These are phyloP conservation scores for Panthera tigris DNA, from an alignment of 2,113 vertebrate species.

Conservation along the genomic window DNA sequence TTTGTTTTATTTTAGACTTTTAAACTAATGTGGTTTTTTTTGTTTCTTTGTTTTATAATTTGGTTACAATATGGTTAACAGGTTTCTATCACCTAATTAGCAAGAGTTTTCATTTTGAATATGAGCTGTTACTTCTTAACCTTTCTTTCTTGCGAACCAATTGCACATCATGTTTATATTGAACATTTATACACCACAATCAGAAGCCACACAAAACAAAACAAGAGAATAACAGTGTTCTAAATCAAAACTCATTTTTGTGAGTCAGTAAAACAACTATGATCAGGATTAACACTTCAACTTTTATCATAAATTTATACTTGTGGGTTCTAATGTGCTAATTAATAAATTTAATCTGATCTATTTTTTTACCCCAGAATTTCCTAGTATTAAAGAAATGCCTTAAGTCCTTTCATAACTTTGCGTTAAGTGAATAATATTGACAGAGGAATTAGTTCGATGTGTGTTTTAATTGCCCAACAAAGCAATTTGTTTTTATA, in stretches of 20 bases:
- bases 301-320: not conserved
- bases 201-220: not conserved
- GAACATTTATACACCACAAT: not conserved
- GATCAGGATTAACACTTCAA: not conserved
- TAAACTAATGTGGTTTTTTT: too few relatives aligned
- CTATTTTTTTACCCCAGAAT: not conserved
- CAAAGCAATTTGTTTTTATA: not conserved
- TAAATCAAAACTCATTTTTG: not conserved
- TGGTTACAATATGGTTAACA: not conserved
- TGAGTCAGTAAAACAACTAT: not conserved
- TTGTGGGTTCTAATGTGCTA: not conserved
- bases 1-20: too few relatives aligned
- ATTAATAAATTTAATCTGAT: not conserved
- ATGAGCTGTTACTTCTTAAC: not conserved
- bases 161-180: not conserved
- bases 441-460: not conserved
- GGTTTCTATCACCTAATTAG: not conserved
- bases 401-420: not conserved
- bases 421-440: not conserved
- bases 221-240: not conserved
- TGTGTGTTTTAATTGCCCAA: not conserved
- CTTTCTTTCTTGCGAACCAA: not conserved
- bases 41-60: not conserved
- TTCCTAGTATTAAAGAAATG: not conserved
- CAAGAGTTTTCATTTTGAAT: not conserved